Evolutionary conservation across 2,888 invertebrate species (phyloP), one percentile per base, ranked within the genome.

Genomic region (Agonum fuliginosum): DNA sequence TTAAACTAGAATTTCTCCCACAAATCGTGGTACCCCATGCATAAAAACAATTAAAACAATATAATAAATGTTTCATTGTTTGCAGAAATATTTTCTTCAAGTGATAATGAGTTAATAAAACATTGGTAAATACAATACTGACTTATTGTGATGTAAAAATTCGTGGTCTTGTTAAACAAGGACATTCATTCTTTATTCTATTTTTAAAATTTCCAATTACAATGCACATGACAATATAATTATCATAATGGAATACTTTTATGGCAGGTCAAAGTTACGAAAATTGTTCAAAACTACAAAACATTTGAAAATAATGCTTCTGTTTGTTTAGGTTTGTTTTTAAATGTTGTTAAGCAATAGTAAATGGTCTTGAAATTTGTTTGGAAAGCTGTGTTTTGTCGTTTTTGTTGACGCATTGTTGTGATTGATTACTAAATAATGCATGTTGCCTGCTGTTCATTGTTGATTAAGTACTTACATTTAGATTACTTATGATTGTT

Each of bases 61-160:
- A 30, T 14, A 58, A 58, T 58, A 58, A 58, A 62, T 62, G 58
- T 62, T 62, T 30, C 58, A 30, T 62, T 62, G 58, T 62, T 62
- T 30, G 10, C 3, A 27, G 22, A 54, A 54, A 54, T 46, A 12
- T 51, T 51, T 51, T 19, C 22, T 20, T 3, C 12, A 17, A 54
- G 58, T 62, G 58, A 30, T 62, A 62, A 62, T 62, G 27, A 10
- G 58, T 62, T 27, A 30, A 62, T 62, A 62, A 58, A 30, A 30
- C 30, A 30, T 30, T 30, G 30, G 30, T 30, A 30, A 30, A 30
- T 30, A 30, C 30, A 30, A 30, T 30, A 30, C 30, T 30, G 30
- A 30, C 30, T 30, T 30, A 30, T 30, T 30, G 30, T 30, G 3
- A n/a, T 30, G 30, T 5, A 30, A 30, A 30, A 30, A 30, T 30